Evolutionary conservation across 2,888 invertebrate species (phyloP).

Genomic region (Drosophila diplacantha): DNA sequence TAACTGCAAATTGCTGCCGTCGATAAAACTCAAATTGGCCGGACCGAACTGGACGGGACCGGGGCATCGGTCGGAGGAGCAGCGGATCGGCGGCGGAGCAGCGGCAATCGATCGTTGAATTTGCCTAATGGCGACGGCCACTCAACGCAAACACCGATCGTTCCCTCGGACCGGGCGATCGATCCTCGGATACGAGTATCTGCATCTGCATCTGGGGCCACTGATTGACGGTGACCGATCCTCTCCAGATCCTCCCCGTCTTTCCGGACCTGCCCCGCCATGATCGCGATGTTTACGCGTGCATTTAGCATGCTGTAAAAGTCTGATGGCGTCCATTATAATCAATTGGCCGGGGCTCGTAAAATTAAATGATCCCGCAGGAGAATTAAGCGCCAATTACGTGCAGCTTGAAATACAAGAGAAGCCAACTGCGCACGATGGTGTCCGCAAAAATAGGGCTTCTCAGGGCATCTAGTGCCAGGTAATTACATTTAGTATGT

Average conservation of each 20-base stretch:
- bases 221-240: conserved; percentile 60
- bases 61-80: conserved; percentile 49
- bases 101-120: conserved; percentile 69
- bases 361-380: conserved; percentile 78
- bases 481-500: neutral
- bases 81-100: conserved; percentile 1
- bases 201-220: conserved; percentile 41
- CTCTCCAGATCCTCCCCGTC: conserved; percentile 4
- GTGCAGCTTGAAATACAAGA: conserved; percentile 53
- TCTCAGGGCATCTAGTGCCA: neutral
- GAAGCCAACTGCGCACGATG: conserved; percentile 22
- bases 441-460: conserved; percentile 1
- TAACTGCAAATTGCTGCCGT: conserved; percentile 76
- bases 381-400: conserved; percentile 78
- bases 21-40: conserved; percentile 70
- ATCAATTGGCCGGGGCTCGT: conserved; percentile 78
- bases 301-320: conserved; percentile 77
- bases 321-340: conserved; percentile 77
- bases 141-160: conserved; percentile 70
- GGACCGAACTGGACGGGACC: conserved; percentile 2
- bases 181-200: conserved; percentile 36
- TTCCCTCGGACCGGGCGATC: conserved; percentile 14
- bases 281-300: conserved; percentile 68
- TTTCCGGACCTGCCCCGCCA: conserved; percentile 27
- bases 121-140: conserved; percentile 74